Conservation (phyloP, 2,888 invertebrate species). For the Rhogogaster chlorosoma region DNA sequence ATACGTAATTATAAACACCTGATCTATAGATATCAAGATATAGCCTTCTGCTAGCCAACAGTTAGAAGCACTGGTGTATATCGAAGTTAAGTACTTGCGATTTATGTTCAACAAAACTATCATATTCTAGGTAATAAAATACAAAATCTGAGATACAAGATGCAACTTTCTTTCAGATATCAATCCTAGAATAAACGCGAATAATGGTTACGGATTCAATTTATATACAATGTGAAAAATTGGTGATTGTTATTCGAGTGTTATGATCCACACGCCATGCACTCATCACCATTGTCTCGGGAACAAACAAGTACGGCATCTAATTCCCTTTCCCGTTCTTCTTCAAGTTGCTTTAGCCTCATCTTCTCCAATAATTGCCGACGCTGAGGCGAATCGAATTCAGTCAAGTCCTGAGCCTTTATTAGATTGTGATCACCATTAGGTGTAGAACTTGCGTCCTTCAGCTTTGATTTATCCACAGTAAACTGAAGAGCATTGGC, state of each 20-base stretch:
- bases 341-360: slow-evolving; percentile 40
- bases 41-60: not conserved
- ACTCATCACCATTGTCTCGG: slow-evolving; percentile 91
- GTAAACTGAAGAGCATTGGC: slow-evolving; percentile 98
- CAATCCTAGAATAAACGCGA: not conserved
- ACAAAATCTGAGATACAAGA: not conserved
- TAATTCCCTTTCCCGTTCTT: slow-evolving; percentile 80
- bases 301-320: slow-evolving; percentile 90
- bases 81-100: not conserved
- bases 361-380: slow-evolving; percentile 21
- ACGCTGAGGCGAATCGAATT: slow-evolving; percentile 53
- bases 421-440: slow-evolving; percentile 63
- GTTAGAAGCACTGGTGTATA: not conserved
- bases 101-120: not conserved
- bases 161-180: not conserved
- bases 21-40: not conserved
- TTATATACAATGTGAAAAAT: slow-evolving; percentile 17
- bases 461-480: slow-evolving; percentile 90
- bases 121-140: not conserved
- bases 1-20: not conserved
- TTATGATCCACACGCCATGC: slow-evolving; percentile 92
- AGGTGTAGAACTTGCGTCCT: slow-evolving; percentile 58
- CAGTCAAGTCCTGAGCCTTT: slow-evolving; percentile 75
- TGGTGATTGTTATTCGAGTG: not conserved
- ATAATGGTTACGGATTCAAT: not conserved